These are phyloP conservation scores for Artemisiospiza belli DNA, from an alignment of 2,113 vertebrate genomes.

Conservation along the genomic window DNA sequence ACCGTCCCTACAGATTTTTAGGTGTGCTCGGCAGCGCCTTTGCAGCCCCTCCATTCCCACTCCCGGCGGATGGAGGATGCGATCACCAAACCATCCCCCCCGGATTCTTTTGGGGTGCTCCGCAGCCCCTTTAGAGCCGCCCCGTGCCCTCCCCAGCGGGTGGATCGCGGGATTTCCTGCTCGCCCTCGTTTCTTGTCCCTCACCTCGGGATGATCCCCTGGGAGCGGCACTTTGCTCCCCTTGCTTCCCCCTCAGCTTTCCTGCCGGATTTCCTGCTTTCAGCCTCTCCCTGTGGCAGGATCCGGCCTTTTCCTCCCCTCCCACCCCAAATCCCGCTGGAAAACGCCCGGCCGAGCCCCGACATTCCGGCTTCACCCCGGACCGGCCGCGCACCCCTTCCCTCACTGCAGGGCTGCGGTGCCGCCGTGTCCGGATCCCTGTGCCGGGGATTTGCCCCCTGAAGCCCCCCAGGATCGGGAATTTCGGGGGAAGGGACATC, in stretches of 20 bases:
- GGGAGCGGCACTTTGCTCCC: not conserved
- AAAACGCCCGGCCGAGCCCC: not conserved
- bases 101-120: accelerated
- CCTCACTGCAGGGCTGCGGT: accelerated
- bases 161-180: not conserved
- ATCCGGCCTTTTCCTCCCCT: not conserved
- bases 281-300: not conserved
- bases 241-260: not conserved
- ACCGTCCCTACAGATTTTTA: too few species aligned
- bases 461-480: accelerated
- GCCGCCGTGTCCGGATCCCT: accelerated
- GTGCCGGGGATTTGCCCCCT: not conserved
- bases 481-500: not conserved
- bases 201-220: accelerated
- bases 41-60: not conserved
- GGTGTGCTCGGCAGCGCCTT: not conserved
- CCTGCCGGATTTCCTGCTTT: not conserved
- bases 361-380: accelerated
- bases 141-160: accelerated
- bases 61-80: not conserved
- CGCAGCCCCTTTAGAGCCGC: not conserved
- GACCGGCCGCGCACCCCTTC: accelerated
- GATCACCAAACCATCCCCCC: not conserved
- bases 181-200: not conserved
- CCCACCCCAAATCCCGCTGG: not conserved